A percentile compares a stretch with the other conserved stretches of the same genome.
Conservation (phyloP, 2,113 vertebrate species). For the Dasypus novemcinctus region DNA sequence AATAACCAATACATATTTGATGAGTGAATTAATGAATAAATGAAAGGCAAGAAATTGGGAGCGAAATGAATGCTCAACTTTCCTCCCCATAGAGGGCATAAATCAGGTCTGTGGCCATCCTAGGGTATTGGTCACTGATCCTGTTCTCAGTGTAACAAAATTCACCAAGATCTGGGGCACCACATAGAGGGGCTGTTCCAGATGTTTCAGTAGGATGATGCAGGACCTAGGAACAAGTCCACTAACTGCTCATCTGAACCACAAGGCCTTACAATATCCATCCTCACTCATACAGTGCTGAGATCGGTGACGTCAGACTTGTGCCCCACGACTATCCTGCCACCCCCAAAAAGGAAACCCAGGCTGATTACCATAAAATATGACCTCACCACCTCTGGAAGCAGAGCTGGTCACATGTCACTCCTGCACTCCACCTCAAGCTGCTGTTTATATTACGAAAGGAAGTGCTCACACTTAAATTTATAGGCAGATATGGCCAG, state of each 20-base stretch:
- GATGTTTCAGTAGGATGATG: not conserved
- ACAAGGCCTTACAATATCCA: not conserved
- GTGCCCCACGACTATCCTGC: not conserved
- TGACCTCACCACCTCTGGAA: not conserved
- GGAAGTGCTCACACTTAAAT: not conserved
- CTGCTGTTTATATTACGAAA: not conserved
- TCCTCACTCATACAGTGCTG: not conserved
- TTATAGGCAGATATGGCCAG: not conserved
- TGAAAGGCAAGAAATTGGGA: slow-evolving; percentile 30
- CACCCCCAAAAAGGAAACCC: not conserved
- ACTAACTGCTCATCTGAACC: not conserved
- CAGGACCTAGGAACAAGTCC: not conserved
- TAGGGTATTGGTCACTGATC: not conserved
- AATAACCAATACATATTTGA: not conserved
- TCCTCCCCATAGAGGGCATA: not conserved
- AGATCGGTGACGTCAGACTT: not conserved
- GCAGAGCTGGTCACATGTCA: not conserved
- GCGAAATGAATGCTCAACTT: not conserved
- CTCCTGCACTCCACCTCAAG: not conserved
- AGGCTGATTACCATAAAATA: not conserved
- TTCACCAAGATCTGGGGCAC: not conserved
- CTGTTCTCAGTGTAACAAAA: not conserved
- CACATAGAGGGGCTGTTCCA: not conserved
- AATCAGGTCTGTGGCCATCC: not conserved
- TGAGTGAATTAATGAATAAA: slow-evolving; percentile 13